Evolutionary conservation across 2,888 invertebrate genomes (phyloP).

Genomic region (Prosopocoilus inquinatus): DNA sequence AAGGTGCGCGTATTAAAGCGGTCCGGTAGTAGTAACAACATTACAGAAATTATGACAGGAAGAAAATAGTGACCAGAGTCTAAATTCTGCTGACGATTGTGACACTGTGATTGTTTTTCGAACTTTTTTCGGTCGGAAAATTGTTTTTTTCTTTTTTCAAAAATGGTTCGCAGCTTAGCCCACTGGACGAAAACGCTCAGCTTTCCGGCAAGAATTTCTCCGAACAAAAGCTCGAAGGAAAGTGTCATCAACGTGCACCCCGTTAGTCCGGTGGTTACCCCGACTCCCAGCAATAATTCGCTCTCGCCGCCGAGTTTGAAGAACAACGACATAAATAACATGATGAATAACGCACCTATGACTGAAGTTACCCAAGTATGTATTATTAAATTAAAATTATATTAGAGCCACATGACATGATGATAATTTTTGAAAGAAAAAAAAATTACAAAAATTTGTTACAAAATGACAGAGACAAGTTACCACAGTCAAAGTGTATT

Average conservation of each 20-base stretch:
- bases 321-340: constrained; percentile 46
- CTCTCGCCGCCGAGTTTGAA: constrained; percentile 39
- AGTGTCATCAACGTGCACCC: constrained; percentile 58
- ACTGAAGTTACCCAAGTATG: constrained; percentile 47
- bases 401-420: too few relatives aligned
- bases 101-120: not conserved
- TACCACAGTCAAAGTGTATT: too few relatives aligned
- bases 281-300: constrained; percentile 56
- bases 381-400: constrained; percentile 20
- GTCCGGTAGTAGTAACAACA: too few relatives aligned
- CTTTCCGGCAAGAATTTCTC: constrained; percentile 82
- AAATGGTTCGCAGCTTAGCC: constrained; percentile 83
- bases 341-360: constrained; percentile 42
- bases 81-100: not conserved
- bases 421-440: too few relatives aligned
- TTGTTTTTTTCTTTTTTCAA: too few relatives aligned
- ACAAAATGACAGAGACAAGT: too few relatives aligned
- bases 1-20: not conserved
- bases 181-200: constrained; percentile 91
- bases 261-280: constrained; percentile 57
- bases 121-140: not conserved
- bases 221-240: constrained; percentile 76
- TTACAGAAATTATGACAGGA: not conserved
- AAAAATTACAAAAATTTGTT: too few relatives aligned
- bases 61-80: too few relatives aligned